Percentiles rank a stretch among this genome's conserved stretches.
These are phyloP conservation scores for Aromia moschata DNA, from an alignment of 2,888 invertebrate genomes.

Conservation along the genomic window DNA sequence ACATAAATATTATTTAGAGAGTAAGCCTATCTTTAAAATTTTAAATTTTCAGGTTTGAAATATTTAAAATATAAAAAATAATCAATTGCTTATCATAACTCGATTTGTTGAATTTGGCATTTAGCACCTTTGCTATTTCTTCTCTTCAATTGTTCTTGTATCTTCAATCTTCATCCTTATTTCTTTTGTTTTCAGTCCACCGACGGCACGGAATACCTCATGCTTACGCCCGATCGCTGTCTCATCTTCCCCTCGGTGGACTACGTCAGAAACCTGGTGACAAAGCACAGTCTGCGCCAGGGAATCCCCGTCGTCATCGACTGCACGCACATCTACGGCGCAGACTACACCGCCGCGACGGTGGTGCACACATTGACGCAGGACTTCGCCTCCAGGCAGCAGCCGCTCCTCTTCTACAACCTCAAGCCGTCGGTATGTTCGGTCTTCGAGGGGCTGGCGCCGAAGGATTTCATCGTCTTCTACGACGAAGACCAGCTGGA, in stretches of 20 bases:
- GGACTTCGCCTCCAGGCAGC: slow-evolving; percentile 77
- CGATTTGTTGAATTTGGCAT: too few relatives aligned
- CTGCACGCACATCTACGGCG: slow-evolving; percentile 87
- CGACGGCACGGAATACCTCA: slow-evolving; percentile 77
- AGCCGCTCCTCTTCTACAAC: slow-evolving; percentile 83
- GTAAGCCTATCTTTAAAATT: too few relatives aligned
- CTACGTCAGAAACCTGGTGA: slow-evolving; percentile 85
- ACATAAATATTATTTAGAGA: too few relatives aligned
- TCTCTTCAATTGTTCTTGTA: too few relatives aligned
- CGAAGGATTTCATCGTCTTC: slow-evolving; percentile 79
- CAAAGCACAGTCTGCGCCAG: slow-evolving; percentile 77
- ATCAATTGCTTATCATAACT: too few relatives aligned
- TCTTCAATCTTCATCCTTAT: too few relatives aligned
- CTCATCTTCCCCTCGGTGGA: slow-evolving; percentile 91
- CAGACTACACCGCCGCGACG: slow-evolving; percentile 87
- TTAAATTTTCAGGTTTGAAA: too few relatives aligned
- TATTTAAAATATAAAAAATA: too few relatives aligned
- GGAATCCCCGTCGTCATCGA: slow-evolving; percentile 84
- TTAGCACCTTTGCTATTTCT: too few relatives aligned
- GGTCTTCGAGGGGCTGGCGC: slow-evolving; percentile 81
- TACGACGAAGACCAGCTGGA: slow-evolving; percentile 81
- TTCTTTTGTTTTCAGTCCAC: slow-evolving; percentile 68
- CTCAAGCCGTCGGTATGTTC: slow-evolving; percentile 85
- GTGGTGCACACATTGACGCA: slow-evolving; percentile 78
- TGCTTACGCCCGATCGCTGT: slow-evolving; percentile 87